Conservation (phyloP, 2,797 vertebrate genomes). For the Hemibagrus guttatus region DNA sequence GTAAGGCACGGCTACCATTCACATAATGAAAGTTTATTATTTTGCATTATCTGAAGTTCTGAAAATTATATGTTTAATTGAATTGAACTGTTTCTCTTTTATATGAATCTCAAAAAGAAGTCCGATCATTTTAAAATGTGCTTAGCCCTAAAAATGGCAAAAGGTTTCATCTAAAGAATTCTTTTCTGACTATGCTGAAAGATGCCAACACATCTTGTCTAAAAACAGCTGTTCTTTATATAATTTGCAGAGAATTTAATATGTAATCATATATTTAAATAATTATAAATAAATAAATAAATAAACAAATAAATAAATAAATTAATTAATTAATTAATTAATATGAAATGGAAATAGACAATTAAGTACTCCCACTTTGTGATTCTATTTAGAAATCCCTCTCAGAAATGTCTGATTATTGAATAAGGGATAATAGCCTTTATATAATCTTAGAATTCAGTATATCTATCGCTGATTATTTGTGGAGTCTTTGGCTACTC, state of each 20-base stretch:
- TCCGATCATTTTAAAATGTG: neutral
- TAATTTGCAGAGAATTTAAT: neutral
- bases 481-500: neutral
- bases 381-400: neutral
- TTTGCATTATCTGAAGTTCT: neutral
- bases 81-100: neutral
- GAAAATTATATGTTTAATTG: neutral
- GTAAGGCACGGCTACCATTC: neutral
- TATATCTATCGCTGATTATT: neutral
- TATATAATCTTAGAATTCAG: neutral
- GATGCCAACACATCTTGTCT: neutral
- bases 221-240: neutral
- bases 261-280: neutral
- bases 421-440: neutral
- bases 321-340: no score
- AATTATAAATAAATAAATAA: neutral
- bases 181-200: neutral
- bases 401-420: neutral
- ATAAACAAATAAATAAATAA: neutral
- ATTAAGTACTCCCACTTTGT: neutral
- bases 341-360: no score
- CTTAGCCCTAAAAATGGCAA: neutral
- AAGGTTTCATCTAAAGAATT: neutral
- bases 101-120: neutral
- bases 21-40: neutral